phyloP scores from a whole-genome alignment of 2,888 invertebrate genomes.

The Morinoia aosen region DNA sequence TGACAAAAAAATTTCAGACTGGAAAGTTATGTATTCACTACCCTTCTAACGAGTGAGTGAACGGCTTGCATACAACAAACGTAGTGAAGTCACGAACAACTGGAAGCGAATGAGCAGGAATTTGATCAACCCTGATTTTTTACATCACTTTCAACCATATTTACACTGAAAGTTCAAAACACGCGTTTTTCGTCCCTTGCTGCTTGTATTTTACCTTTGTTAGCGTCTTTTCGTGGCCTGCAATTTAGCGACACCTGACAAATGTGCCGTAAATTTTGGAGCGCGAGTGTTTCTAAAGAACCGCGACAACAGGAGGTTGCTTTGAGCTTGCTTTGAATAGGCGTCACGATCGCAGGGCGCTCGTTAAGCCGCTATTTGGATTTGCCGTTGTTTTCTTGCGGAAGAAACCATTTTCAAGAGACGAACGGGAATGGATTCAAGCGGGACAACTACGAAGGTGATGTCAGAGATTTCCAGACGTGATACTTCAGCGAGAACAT shows the following conservation, averaged over 20 bases:
- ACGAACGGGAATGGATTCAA: neutral
- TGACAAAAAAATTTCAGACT: too few species aligned
- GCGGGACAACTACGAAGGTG: neutral
- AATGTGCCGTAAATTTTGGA: neutral
- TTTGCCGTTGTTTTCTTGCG: neutral
- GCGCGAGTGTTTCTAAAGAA: neutral
- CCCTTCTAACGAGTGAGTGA: too few species aligned
- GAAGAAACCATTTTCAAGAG: neutral
- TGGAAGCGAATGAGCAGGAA: too few species aligned
- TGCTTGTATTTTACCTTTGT: neutral
- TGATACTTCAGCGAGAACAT: too few species aligned
- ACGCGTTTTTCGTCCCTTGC: neutral
- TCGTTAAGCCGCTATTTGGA: neutral
- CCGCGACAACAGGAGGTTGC: neutral
- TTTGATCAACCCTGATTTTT: too few species aligned
- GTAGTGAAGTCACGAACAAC: too few species aligned
- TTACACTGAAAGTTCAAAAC: neutral
- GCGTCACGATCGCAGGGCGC: neutral
- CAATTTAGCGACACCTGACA: neutral
- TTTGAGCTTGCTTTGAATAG: neutral
- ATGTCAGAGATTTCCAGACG: neutral
- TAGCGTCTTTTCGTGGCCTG: neutral
- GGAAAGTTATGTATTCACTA: too few species aligned
- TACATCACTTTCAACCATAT: too few species aligned
- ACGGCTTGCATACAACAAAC: too few species aligned